Base-by-base conservation (phyloP, 53 echinoderm and acorn worm genomes). In the Echinarachnius parma region DNA sequence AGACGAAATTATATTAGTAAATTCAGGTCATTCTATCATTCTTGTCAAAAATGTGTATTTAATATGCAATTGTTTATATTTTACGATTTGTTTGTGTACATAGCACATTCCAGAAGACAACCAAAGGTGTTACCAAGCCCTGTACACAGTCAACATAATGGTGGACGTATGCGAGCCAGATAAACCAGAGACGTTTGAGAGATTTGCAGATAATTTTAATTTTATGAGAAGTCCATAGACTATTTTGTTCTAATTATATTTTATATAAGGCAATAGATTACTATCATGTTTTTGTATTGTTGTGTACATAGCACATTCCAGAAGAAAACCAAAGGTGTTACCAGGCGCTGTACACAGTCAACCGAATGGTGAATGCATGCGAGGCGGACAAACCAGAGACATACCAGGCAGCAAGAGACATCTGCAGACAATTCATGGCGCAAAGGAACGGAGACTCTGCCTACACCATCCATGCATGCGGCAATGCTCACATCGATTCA, bases 401-500 rank as follows among this genome's bases (percentile, higher is more conserved):
- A 11, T 86, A 75, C 68, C 29, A 34, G 1, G 66, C 47, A n/a
- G 89, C 94, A 3, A 64, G 82, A 27, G 61, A 86, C 27, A 83
- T 93, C 22, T 86, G 86, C 30, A 19, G 37, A 42, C 50, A 77
- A 34, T 93, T 93, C 76, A 86, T 93, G 15, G 50, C 36, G 42
- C 52, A 93, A 31, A 53, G 48, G 34, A 84, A 86, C n/a, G 94
- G 94, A 3, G 80, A 86, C 9, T 79, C 79, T 4, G 71, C 81
- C 39, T 75, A 86, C 39, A 93, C 86, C 27, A 61, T 93, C 1
- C 93, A 93, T 75, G 89, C 81, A 3, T 77, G 81, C 77, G 94
- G 89, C n/a, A 90, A 93, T 75, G 82, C 83, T 47, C 94, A 93
- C 60, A 93, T 93, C 44, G 94, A 93, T 65, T 71, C 94, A 52